phyloP scores from a whole-genome alignment of 2,888 invertebrate genomes.

The Lordiphosa fenestrarum region DNA sequence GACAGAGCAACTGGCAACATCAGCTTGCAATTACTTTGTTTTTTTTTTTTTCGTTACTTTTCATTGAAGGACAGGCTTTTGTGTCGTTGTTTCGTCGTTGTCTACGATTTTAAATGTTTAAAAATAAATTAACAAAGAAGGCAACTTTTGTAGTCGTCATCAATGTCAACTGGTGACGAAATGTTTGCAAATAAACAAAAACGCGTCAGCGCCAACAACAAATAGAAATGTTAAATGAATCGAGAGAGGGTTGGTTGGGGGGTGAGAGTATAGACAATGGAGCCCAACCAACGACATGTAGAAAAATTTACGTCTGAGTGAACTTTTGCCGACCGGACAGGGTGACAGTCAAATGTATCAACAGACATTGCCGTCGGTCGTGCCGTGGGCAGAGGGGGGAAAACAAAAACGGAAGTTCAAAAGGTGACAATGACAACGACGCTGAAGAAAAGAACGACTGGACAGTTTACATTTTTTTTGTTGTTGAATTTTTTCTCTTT shows the following conservation, averaged over 20 bases:
- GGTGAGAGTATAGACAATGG: slow-evolving; percentile 39
- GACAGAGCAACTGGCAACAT: too few species aligned
- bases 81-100: slow-evolving; percentile 2
- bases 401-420: slow-evolving; percentile 66
- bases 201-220: slow-evolving; percentile 36
- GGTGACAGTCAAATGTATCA: slow-evolving; percentile 44
- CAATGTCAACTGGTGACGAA: slow-evolving; percentile 69
- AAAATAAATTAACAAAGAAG: slow-evolving; percentile 31
- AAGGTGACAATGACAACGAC: slow-evolving; percentile 62
- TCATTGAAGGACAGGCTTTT: slow-evolving; percentile 24
- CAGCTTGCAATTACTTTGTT: not conserved
- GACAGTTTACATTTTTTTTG: slow-evolving; percentile 26
- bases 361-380: slow-evolving; percentile 34
- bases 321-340: slow-evolving; percentile 38
- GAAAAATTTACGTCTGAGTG: slow-evolving; percentile 62
- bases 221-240: slow-evolving; percentile 71
- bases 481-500: too few species aligned
- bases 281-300: slow-evolving; percentile 45
- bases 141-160: slow-evolving; percentile 28
- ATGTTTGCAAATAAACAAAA: slow-evolving; percentile 63
- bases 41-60: slow-evolving; percentile 3
- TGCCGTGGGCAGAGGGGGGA: slow-evolving; percentile 11
- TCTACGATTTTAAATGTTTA: slow-evolving; percentile 22
- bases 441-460: slow-evolving; percentile 32
- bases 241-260: slow-evolving; percentile 27